These are phyloP conservation scores for Alouatta palliata DNA, from an alignment of 2,113 vertebrate species.

Conservation along the genomic window DNA sequence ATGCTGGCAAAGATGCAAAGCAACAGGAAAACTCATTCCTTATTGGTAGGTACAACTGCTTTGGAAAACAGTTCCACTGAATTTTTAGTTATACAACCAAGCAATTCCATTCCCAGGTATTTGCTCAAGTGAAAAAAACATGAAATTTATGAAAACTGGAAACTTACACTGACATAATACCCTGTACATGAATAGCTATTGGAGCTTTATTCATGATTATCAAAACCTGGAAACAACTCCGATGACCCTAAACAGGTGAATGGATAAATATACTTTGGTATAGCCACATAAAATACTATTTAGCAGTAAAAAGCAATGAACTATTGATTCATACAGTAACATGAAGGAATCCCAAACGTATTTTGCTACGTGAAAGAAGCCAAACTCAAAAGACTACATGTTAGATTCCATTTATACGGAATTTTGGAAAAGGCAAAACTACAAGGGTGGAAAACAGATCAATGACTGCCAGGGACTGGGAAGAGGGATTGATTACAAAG, in stretches of 20 bases:
- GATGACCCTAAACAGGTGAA: neutral
- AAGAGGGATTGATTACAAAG: neutral
- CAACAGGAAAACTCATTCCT: neutral
- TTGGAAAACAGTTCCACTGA: neutral
- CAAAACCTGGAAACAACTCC: neutral
- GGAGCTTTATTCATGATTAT: neutral
- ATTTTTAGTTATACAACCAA: neutral
- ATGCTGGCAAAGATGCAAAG: neutral
- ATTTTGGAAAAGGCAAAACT: slow-evolving; percentile 10
- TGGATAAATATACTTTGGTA: neutral
- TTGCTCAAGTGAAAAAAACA: neutral
- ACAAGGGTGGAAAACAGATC: neutral
- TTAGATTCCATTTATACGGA: neutral
- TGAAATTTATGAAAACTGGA: neutral
- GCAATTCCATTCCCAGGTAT: neutral
- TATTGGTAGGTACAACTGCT: neutral
- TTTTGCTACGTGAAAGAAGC: neutral
- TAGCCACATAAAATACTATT: neutral
- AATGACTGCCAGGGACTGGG: neutral
- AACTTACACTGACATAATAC: neutral
- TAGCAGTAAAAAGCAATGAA: neutral
- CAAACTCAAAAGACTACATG: neutral
- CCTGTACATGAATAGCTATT: neutral
- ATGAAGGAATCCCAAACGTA: neutral
- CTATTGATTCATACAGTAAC: neutral